Evolutionary conservation across 2,888 invertebrate species (phyloP).

Genomic region (Carpatolechia fugitivella): DNA sequence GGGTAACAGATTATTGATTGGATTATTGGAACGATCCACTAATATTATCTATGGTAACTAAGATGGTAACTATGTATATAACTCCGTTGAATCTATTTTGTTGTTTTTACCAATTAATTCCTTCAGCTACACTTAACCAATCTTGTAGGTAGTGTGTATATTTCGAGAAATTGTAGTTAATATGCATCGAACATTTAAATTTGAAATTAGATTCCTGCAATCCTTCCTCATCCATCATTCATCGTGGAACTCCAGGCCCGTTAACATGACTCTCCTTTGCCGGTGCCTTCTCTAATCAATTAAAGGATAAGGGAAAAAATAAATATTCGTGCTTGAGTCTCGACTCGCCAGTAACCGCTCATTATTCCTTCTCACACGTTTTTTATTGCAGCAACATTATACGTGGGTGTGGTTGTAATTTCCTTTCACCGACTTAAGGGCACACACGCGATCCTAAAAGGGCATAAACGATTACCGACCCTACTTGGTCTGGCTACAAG

Average conservation of each 20-base stretch:
- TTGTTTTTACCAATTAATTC: too few species aligned
- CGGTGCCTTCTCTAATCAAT: slow-evolving; percentile 67
- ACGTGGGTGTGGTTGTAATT: slow-evolving; percentile 80
- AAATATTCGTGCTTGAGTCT: slow-evolving; percentile 56
- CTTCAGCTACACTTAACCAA: too few species aligned
- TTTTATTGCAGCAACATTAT: slow-evolving; percentile 79
- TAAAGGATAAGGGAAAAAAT: slow-evolving; percentile 63
- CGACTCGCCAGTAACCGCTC: slow-evolving; percentile 76
- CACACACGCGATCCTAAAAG: slow-evolving; percentile 70
- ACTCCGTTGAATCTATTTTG: too few species aligned
- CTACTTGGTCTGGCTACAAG: slow-evolving; percentile 16
- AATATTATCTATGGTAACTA: too few species aligned
- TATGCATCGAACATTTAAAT: slow-evolving; percentile 68
- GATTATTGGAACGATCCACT: too few species aligned
- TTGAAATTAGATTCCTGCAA: slow-evolving; percentile 65
- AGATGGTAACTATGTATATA: too few species aligned
- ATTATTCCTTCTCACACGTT: slow-evolving; percentile 79
- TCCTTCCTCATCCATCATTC: slow-evolving; percentile 69
- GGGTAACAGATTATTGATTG: too few species aligned
- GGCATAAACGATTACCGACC: slow-evolving; percentile 36
- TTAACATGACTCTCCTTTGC: slow-evolving; percentile 38
- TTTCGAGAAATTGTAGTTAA: too few species aligned
- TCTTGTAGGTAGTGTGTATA: too few species aligned
- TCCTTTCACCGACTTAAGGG: slow-evolving; percentile 79
- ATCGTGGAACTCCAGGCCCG: slow-evolving; percentile 35